Evolutionary conservation across 2,113 vertebrate species (phyloP), one percentile per base, ranked within the genome.

Genomic region (Peucedramus taeniatus): DNA sequence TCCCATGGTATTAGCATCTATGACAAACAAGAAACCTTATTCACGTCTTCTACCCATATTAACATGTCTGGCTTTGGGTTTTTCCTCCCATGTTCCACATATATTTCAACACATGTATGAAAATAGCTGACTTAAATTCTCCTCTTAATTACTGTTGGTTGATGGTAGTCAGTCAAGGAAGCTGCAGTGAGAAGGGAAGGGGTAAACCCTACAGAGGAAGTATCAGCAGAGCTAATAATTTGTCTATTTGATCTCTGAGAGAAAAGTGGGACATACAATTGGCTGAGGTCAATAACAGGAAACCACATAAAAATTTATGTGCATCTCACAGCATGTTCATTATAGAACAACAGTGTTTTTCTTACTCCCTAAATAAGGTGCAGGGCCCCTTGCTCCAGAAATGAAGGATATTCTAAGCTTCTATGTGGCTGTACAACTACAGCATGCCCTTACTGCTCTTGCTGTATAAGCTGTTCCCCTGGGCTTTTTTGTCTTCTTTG

Each of bases 381-480:
- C 35, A 72, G 63, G 30, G 37, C 16, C 17, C 45, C n/a, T 80
- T 63, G 59, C 27, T 80, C 40, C 35, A 70, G 83, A 83, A 86
- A 88, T 1, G 0, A 80, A 77, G 17, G 51, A 59, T 47, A 81
- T 74, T 78, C 37, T 59, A 54, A 77, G 59, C 31, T 90, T 88
- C 40, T 65, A n/a, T 0, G 0, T 40, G 39, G 37, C 20, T 27
- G 13, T 39, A 47, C 28, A 68, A 20, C 19, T 33, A 68, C 30
- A 40, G n/a, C n/a, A 57, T 22, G 18, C 26, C 27, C 35, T 28
- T 70, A 45, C 15, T 90, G 85, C 31, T 86, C 61, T 71, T 71
- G 23, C 66, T 77, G 22, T 45, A 50, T 3, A 49, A 88, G 24
- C 59, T 35, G 18, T 7, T 70, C 15, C 50, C 44, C 12, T n/a